Evolutionary conservation across 1,140 invertebrate species (phyloP), one percentile per base, ranked within the genome.

Genomic region (Apolygus lucorum): DNA sequence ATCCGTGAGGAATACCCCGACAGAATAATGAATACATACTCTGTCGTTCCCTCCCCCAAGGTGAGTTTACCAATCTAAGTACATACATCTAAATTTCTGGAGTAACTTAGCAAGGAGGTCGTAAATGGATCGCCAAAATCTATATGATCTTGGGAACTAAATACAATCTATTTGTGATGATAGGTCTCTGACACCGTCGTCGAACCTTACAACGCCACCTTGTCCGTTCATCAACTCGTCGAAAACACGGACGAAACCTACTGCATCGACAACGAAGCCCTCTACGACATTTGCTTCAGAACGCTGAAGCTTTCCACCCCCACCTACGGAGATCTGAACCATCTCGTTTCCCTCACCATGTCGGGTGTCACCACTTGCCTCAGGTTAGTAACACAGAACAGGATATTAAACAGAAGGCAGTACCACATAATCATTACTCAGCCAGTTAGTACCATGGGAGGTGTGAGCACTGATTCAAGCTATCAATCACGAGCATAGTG

Each of bases 281-380:
- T 95, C 13, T 95, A 95, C 76, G 92, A 95, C 78, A 95, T 95
- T 75, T 95, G 93, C 80, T 95, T 94, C 85, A 86, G 92, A 73
- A 95, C 92, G 26, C 79, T 95, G 69, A 95, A 94, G 79, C 81
- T 96, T 0, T 87, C 88, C 8, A 93, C 90, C 25, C 92, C 92
- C 24, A 93, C 91, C 1, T 95, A 95, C 75, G 90, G 90, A 27
- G 91, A 93, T 76, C 78, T 93, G 68, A 93, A 93, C 77, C 90
- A 93, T 80, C 82, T 93, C 28, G 90, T 87, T 52, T 92, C 89
- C 73, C 88, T 88, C 52, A 92, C 86, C 76, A 90, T 91, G 92
- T 94, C 91, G 65, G 93, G 93, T 13, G 90, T 95, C 0, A 95
- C 92, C 13, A 91, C 90, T 17, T 96, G 92, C 73, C 78, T 90